Percentiles rank a stretch among this genome's conserved stretches.
Conservation (phyloP, 2,888 invertebrate genomes). For the Alloplasta piceator region DNA sequence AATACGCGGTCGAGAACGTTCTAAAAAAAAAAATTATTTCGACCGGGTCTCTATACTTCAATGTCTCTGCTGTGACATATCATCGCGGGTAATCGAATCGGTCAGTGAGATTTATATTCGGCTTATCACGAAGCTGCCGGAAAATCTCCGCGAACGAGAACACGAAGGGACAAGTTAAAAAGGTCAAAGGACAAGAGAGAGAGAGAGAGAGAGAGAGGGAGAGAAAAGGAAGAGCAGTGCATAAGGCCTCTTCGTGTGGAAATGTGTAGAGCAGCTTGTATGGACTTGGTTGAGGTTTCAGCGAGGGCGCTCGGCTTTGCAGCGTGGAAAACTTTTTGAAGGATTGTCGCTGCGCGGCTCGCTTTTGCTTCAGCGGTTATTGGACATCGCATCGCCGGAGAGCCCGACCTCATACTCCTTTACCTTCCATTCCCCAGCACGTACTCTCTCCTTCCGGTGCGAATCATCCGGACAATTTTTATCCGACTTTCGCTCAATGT, state of each 20-base stretch:
- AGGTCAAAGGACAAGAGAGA: neutral
- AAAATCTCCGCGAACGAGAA: slow-evolving; percentile 58
- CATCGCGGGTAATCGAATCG: slow-evolving; percentile 79
- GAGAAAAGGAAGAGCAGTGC: neutral
- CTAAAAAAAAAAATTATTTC: slow-evolving; percentile 31
- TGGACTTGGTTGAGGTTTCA: slow-evolving; percentile 15
- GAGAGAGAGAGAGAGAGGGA: neutral
- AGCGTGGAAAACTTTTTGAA: slow-evolving; percentile 76
- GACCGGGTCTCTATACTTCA: slow-evolving; percentile 32
- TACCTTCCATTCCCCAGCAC: slow-evolving; percentile 35
- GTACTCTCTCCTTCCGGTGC: slow-evolving; percentile 28
- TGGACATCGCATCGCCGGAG: slow-evolving; percentile 67
- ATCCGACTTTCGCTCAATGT: neutral
- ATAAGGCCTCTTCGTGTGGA: slow-evolving; percentile 7
- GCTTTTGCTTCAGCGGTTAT: slow-evolving; percentile 67
- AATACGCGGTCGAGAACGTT: too few relatives aligned
- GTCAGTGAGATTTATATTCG: slow-evolving; percentile 78
- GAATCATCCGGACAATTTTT: slow-evolving; percentile 28
- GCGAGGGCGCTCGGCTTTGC: slow-evolving; percentile 3
- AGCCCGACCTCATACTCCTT: slow-evolving; percentile 24
- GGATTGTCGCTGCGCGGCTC: slow-evolving; percentile 68
- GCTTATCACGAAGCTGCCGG: slow-evolving; percentile 75
- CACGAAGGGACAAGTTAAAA: slow-evolving; percentile 19
- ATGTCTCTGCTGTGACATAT: slow-evolving; percentile 68
- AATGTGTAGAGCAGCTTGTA: slow-evolving; percentile 18